Evolutionary conservation across 2,797 vertebrate species (phyloP), one percentile per base, ranked within the genome.

Genomic region (Crax fasciolata): DNA sequence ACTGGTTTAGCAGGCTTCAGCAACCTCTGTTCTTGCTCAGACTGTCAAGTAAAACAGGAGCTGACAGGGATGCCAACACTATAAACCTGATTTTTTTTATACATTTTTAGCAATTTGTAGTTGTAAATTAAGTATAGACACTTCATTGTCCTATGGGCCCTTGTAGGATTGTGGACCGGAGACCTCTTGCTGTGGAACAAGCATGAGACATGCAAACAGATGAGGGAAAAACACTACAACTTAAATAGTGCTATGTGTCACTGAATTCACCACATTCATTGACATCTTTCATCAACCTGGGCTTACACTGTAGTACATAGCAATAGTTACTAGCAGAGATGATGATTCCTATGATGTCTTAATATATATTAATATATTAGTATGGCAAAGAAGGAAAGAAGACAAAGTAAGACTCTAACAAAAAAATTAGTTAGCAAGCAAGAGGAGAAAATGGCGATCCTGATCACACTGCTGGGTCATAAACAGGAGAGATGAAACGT

Each of bases 361-460:
- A 48, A 72, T 35, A 2, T 41, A 35, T 3, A 39, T 52, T 39
- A 55, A 59, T 58, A 46, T 0, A 1, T 1, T 0, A 51, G 39
- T 46, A 44, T 48, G 52, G 41, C 51, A 67, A 44, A 38, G 43
- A 24, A 54, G 41, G 23, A 54, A 84, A 51, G 63, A 77, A 61
- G 68, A 72, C 25, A 61, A 75, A 65, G 52, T 80, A 75, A 17
- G 24, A 10, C 11, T 83, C n/a, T 63, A 35, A n/a, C 28, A 13
- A 62, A 24, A 84, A 73, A 61, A 39, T 30, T n/a, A 46, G 8
- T 8, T 7, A 41, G 17, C 13, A 57, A 63, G 41, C 32, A 70
- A 83, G 39, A 82, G 59, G 16, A 88, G 62, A 87, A 32, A 21
- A 16, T 18, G n/a, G 16, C 63, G 48, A 66, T 43, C 21, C 41